A percentile compares a stretch with the other conserved stretches of the same genome.
Evolutionary conservation across 2,113 vertebrate species (phyloP).

Genomic region (Macquaria ambigua): DNA sequence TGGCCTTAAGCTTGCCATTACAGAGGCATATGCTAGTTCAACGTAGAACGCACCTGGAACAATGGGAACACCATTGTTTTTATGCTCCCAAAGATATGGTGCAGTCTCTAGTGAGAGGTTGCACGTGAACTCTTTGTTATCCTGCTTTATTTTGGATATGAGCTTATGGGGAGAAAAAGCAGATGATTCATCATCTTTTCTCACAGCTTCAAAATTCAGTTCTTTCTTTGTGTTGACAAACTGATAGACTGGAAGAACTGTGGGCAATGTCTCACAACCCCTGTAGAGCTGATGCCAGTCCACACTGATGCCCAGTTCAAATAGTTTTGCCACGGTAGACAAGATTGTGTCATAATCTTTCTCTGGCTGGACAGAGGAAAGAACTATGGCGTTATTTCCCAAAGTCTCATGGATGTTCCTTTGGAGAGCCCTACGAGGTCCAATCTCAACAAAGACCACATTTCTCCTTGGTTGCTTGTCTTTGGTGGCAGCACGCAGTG

Average conservation of each 20-base stretch:
- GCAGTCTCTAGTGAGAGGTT: conserved; percentile 73
- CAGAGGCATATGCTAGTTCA: conserved; percentile 87
- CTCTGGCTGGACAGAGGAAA: conserved; percentile 82
- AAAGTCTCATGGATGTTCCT: conserved; percentile 88
- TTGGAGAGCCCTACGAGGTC: conserved; percentile 85
- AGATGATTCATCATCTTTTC: conserved; percentile 58
- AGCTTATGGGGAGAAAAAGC: conserved; percentile 71
- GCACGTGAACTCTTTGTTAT: conserved; percentile 77
- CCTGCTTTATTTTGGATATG: conserved; percentile 64
- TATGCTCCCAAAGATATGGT: conserved; percentile 88
- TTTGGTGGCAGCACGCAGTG: conserved; percentile 74
- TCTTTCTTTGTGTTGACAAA: conserved; percentile 86
- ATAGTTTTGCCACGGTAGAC: conserved; percentile 82
- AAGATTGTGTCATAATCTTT: conserved; percentile 83
- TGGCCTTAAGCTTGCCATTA: conserved; percentile 79
- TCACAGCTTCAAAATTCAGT: conserved; percentile 77
- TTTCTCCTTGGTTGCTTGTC: conserved; percentile 66
- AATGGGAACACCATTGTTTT: conserved; percentile 83
- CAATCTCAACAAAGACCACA: conserved; percentile 89
- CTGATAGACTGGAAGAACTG: conserved; percentile 86
- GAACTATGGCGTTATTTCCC: conserved; percentile 80
- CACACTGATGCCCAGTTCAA: conserved; percentile 86
- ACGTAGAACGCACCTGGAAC: conserved; percentile 87
- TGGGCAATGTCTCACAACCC: conserved; percentile 83
- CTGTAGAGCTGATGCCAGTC: conserved; percentile 86